Conservation (phyloP, 2,888 invertebrate species). For the Ectemnius lituratus region DNA sequence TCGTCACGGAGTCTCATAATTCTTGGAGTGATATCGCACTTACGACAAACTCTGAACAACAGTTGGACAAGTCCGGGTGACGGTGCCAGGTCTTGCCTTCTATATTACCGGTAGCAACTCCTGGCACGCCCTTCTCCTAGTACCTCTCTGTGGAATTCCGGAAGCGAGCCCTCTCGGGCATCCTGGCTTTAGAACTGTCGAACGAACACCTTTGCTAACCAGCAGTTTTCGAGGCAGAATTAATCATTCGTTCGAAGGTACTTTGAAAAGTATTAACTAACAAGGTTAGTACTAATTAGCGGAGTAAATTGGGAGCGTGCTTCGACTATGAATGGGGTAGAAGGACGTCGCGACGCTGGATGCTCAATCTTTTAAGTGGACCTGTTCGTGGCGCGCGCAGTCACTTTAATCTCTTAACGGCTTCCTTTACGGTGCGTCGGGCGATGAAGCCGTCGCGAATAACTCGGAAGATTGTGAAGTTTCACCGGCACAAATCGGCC, state of each 20-base stretch:
- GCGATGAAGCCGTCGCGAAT: slow-evolving; percentile 37
- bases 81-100: slow-evolving; percentile 31
- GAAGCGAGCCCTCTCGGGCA: slow-evolving; percentile 55
- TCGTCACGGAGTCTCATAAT: slow-evolving; percentile 52
- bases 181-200: slow-evolving; percentile 74
- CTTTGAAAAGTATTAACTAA: no score
- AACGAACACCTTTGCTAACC: slow-evolving; percentile 73
- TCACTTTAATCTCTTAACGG: slow-evolving; percentile 53
- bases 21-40: slow-evolving; percentile 51
- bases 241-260: no score
- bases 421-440: slow-evolving; percentile 32
- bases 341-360: background rate
- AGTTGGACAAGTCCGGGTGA: slow-evolving; percentile 55
- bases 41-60: slow-evolving; percentile 50
- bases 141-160: slow-evolving; percentile 45
- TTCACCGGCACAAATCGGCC: slow-evolving; percentile 56
- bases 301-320: background rate
- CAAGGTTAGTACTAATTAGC: no score
- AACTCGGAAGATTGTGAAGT: slow-evolving; percentile 47
- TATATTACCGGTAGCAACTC: slow-evolving; percentile 56
- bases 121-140: slow-evolving; percentile 45
- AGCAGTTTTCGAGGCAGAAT: slow-evolving; percentile 45
- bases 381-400: slow-evolving; percentile 9
- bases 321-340: no score
- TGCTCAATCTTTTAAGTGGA: slow-evolving; percentile 44